Conservation (phyloP, 2,888 invertebrate species). For the Adelognathus sp. region DNA sequence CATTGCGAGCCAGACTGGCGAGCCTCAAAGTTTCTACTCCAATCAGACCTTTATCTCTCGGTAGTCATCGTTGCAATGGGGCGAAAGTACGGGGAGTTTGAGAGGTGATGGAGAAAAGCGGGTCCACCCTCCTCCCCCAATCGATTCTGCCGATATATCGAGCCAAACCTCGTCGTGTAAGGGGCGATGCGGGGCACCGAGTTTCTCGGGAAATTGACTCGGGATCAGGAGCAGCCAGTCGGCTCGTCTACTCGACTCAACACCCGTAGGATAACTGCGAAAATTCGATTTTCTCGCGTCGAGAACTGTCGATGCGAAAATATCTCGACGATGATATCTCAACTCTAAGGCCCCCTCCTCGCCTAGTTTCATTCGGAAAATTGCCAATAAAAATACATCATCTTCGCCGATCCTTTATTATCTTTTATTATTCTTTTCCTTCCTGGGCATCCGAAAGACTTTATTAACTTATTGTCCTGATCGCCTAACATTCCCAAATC, state of each 20-base stretch:
- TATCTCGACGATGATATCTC: conserved; percentile 60
- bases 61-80: conserved; percentile 59
- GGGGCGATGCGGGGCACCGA: conserved; percentile 61
- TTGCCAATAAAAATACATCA: conserved; percentile 61
- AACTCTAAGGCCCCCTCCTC: conserved; percentile 39
- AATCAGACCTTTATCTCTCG: conserved; percentile 67
- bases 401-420: conserved; percentile 50
- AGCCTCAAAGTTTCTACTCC: conserved; percentile 73
- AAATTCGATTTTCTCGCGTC: conserved; percentile 68
- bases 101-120: conserved; percentile 41
- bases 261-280: conserved; percentile 60
- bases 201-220: conserved; percentile 66
- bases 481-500: conserved; percentile 10
- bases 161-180: conserved; percentile 64
- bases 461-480: conserved; percentile 51
- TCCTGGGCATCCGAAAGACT: neutral
- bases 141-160: conserved; percentile 69
- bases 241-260: conserved; percentile 60
- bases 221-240: conserved; percentile 58
- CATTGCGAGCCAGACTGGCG: conserved; percentile 70
- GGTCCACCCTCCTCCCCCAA: conserved; percentile 24
- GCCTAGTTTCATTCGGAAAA: conserved; percentile 55
- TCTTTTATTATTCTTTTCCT: conserved; percentile 30
- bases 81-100: conserved; percentile 41
- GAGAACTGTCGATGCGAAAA: conserved; percentile 58